Evolutionary conservation across 2,797 vertebrate genomes (phyloP).

Genomic region (Cygnus olor): DNA sequence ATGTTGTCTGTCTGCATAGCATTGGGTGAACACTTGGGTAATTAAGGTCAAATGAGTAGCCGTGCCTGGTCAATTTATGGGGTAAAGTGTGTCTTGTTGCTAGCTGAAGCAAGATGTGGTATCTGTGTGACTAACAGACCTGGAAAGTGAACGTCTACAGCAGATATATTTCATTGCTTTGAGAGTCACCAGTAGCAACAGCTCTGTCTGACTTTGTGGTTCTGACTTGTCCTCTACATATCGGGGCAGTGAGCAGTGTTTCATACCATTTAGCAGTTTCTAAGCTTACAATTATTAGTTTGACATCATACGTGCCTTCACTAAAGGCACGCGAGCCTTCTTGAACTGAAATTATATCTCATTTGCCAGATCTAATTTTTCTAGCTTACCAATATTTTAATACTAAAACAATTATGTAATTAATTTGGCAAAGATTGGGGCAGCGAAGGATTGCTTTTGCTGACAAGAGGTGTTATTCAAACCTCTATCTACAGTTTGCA

Average conservation of each 20-base stretch:
- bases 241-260: not conserved
- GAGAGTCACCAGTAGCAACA: not conserved
- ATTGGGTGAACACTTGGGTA: conserved; percentile 69
- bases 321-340: not conserved
- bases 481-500: not conserved
- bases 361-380: not conserved
- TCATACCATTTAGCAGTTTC: not conserved
- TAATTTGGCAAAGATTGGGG: not conserved
- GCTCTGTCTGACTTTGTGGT: not conserved
- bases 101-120: conserved; percentile 46
- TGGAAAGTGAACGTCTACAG: conserved; percentile 16
- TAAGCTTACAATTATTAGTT: not conserved
- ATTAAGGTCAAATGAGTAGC: conserved; percentile 63
- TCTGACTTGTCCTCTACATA: not conserved
- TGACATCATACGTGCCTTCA: not conserved
- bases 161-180: conserved; percentile 15
- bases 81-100: not conserved
- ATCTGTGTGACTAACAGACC: not conserved
- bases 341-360: not conserved
- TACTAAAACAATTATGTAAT: conserved; percentile 20
- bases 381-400: not conserved
- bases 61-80: conserved; percentile 46
- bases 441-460: not conserved
- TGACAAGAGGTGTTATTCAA: conserved; percentile 2
- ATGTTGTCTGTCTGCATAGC: conserved; percentile 67